A percentile compares a stretch with the other conserved stretches of the same genome.
These are phyloP conservation scores for Erythrocebus patas DNA, from an alignment of 2,113 vertebrate species.

Conservation along the genomic window DNA sequence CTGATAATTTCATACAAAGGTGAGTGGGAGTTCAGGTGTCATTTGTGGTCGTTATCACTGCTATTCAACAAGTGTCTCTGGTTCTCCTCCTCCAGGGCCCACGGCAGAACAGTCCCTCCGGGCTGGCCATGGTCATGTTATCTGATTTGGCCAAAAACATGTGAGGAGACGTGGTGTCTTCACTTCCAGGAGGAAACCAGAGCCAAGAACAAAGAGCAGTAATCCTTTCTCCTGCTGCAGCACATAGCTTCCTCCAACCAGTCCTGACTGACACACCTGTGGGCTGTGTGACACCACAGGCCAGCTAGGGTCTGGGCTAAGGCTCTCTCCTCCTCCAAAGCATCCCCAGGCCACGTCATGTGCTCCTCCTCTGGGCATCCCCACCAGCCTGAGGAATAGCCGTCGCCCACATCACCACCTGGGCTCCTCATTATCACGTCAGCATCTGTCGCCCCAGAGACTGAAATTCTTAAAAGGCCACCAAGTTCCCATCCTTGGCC, in stretches of 20 bases:
- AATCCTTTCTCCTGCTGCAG: background rate
- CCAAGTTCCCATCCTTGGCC: background rate
- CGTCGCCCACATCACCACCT: background rate
- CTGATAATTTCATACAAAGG: background rate
- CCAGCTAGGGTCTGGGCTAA: background rate
- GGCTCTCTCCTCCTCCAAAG: background rate
- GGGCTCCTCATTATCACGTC: background rate
- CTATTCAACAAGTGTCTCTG: background rate
- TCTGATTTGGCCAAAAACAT: background rate
- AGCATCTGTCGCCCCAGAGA: background rate
- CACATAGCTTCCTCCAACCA: background rate
- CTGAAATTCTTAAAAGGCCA: no score
- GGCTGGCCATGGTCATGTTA: background rate
- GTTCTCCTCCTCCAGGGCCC: background rate
- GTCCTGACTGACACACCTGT: fast-evolving
- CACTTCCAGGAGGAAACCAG: background rate
- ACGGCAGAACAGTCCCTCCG: background rate
- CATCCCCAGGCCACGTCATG: background rate
- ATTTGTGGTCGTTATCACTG: background rate
- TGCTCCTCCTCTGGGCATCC: background rate
- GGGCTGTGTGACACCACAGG: background rate
- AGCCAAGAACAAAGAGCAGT: background rate
- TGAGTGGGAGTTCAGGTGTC: background rate
- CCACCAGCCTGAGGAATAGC: fast-evolving
- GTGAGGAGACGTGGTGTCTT: background rate